Evolutionary conservation across 2,113 vertebrate species (phyloP).

Genomic region (Australoheros scitulus): DNA sequence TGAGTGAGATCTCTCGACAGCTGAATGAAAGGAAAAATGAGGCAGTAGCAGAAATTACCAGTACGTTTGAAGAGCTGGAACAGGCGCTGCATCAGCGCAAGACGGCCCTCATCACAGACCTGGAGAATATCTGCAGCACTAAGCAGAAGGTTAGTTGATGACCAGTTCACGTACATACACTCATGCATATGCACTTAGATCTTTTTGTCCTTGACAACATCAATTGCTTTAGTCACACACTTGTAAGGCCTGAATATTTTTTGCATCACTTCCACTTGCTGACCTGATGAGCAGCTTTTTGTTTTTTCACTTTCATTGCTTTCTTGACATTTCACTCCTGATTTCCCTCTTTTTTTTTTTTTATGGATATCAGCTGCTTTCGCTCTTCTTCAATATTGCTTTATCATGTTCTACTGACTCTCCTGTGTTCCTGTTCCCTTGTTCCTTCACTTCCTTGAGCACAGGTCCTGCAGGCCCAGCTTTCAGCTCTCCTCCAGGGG

Average conservation of each 20-base stretch:
- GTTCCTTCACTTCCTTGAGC: background rate
- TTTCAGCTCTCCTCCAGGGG: constrained; percentile 88
- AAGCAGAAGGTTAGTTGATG: constrained; percentile 88
- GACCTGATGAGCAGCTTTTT: background rate
- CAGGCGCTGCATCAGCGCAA: constrained; percentile 87
- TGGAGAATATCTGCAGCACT: constrained; percentile 73
- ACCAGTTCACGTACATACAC: background rate
- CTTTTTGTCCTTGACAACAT: background rate
- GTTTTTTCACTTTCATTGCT: background rate
- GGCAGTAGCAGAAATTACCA: constrained; percentile 87
- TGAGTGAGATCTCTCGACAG: constrained; percentile 90
- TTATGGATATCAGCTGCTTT: background rate
- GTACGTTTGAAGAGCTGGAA: constrained; percentile 92
- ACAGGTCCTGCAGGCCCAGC: constrained; percentile 92
- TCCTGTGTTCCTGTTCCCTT: background rate
- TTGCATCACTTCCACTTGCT: background rate
- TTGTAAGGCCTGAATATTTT: no score
- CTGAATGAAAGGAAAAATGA: constrained; percentile 87
- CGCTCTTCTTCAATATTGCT: background rate
- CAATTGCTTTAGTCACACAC: background rate
- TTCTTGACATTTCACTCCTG: background rate
- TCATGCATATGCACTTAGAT: background rate
- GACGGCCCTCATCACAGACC: constrained; percentile 85
- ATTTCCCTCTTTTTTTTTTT: background rate
- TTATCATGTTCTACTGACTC: background rate